These are phyloP conservation scores for Corvus moneduloides DNA, from an alignment of 2,113 vertebrate species.

Conservation along the genomic window DNA sequence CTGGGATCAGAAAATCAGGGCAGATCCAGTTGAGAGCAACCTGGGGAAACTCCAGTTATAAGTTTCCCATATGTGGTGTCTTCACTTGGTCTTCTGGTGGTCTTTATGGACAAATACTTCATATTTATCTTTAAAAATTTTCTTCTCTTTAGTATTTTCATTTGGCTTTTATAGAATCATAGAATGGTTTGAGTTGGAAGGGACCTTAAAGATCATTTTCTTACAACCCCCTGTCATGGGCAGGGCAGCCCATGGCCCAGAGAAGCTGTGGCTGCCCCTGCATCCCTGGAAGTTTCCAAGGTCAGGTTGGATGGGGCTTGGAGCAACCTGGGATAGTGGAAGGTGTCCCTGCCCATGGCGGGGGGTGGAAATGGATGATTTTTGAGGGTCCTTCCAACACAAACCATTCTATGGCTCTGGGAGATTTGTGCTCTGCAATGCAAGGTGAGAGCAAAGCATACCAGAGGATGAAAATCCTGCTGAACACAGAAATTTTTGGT, in stretches of 20 bases:
- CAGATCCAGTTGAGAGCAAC: not conserved
- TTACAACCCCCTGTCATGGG: not conserved
- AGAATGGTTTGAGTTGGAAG: not conserved
- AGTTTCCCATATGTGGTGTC: not conserved
- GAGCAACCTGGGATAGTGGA: not conserved
- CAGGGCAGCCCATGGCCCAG: not conserved
- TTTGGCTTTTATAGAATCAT: not conserved
- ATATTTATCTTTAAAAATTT: not conserved
- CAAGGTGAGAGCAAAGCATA: not conserved
- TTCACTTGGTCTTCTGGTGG: not conserved
- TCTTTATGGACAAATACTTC: not conserved
- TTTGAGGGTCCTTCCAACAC: not conserved
- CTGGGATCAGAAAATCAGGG: not conserved
- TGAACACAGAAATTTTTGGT: not conserved
- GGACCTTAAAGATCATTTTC: not conserved
- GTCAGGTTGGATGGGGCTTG: not conserved
- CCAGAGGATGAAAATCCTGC: not conserved
- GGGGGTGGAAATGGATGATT: not conserved
- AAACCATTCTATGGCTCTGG: not conserved
- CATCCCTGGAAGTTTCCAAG: not conserved
- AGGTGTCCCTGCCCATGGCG: not conserved
- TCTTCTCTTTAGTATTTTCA: not conserved
- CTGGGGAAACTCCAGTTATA: not conserved
- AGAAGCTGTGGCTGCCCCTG: not conserved
- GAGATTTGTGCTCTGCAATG: not conserved